Base-by-base conservation (phyloP, 1,140 invertebrate species). In the Oreohelix idahoensis region DNA sequence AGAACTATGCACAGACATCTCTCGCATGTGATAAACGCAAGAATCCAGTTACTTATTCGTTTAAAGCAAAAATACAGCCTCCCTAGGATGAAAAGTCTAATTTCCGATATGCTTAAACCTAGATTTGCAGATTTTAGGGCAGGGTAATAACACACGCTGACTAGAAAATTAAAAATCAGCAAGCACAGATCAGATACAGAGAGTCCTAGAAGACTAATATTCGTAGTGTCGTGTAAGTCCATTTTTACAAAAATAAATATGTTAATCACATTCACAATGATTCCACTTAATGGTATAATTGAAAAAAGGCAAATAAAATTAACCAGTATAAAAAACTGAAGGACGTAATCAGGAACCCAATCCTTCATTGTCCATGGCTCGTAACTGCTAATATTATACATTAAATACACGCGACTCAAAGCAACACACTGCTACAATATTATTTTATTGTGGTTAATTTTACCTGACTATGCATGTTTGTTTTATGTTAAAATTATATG, bases 291-390 rank as follows among this genome's bases (percentile, higher is more conserved):
- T 35, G 35, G n/a, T 17, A 69, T n/a, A 23, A 39, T 36, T 23
- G 49, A 38, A 58, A 63, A 69, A 1, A 20, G 80, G 26, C 2
- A 78, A 49, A 71, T 29, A 71, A 71, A 71, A 71, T 71, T n/a
- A 17, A 71, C 69, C 32, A 71, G 8, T 2, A 8, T 71, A 39
- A 71, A 39, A 71, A 71, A 13, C 15, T 58, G 53, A 23, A 58
- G 26, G 13, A 23, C 53, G 26, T 58, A 23, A 15, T 58, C 53
- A 15, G 53, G 5, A 4, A 58, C 53, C 26, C 8, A 23, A n/a
- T 58, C 53, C 26, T 15, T 23, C 53, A 49, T 49, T 49, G 17
- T 49, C n/a, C n/a, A n/a, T n/a, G n/a, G n/a, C n/a, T n/a, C n/a
- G n/a, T n/a, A n/a, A n/a, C n/a, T n/a, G n/a, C n/a, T n/a, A n/a